Percentiles rank a stretch among this genome's conserved stretches.
phyloP scores from a whole-genome alignment of 2,888 invertebrate species.

The Balanococcus diminutus region DNA sequence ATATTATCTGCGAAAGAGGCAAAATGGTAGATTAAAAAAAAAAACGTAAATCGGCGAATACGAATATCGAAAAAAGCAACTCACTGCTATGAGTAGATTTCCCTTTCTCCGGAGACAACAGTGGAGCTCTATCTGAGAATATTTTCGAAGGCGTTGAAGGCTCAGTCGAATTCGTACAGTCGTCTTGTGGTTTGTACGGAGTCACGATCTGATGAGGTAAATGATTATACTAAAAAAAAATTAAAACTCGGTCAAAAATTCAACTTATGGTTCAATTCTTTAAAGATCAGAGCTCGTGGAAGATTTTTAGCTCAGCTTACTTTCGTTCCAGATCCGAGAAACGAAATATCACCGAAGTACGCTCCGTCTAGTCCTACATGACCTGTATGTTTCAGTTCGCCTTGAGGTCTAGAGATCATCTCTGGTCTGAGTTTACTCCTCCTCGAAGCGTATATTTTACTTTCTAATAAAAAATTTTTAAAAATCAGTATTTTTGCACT shows the following conservation, averaged over 20 bases:
- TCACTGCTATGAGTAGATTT: conserved; percentile 50
- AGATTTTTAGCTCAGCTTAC: too few species aligned
- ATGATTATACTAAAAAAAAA: conserved; percentile 69
- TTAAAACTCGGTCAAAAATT: background rate
- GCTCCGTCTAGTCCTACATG: conserved; percentile 97
- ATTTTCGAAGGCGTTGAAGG: conserved; percentile 58
- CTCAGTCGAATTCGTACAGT: conserved; percentile 61
- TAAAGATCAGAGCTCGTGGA: background rate
- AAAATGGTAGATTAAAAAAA: background rate
- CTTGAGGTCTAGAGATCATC: conserved; percentile 97
- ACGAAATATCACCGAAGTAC: conserved; percentile 91
- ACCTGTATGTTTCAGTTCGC: conserved; percentile 93
- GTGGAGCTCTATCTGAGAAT: conserved; percentile 62
- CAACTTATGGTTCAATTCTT: conserved; percentile 23
- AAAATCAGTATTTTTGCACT: conserved; percentile 32
- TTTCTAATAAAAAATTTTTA: conserved; percentile 64
- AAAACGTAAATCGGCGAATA: too few species aligned
- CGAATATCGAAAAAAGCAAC: background rate
- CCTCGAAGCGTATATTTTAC: conserved; percentile 66
- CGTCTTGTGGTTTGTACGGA: conserved; percentile 87
- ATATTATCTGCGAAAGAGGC: conserved; percentile 21
- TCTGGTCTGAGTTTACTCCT: conserved; percentile 73
- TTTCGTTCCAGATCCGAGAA: conserved; percentile 66
- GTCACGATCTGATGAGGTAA: conserved; percentile 87
- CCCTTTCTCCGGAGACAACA: conserved; percentile 59